These are phyloP conservation scores for Busseola fusca DNA, from an alignment of 2,888 invertebrate genomes.

Conservation along the genomic window DNA sequence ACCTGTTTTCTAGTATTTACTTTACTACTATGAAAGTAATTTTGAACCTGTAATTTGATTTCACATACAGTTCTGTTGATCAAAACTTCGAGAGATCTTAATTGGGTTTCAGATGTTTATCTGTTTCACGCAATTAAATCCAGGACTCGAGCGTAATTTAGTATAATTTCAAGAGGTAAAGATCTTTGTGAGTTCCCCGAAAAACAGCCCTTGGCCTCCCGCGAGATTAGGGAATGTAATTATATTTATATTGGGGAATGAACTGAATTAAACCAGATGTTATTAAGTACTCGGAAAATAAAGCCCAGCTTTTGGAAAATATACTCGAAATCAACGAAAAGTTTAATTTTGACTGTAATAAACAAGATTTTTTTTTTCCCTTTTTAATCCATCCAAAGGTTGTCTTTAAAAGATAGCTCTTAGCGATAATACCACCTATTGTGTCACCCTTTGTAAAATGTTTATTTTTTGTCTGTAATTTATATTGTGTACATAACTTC, in stretches of 20 bases:
- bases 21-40: conserved; percentile 14
- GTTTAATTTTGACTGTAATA: neutral
- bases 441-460: no score
- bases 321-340: neutral
- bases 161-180: conserved; percentile 44
- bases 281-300: conserved; percentile 11
- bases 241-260: conserved; percentile 36
- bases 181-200: conserved; percentile 32
- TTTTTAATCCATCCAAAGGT: no score
- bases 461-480: no score
- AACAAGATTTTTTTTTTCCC: neutral
- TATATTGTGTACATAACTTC: no score
- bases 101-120: conserved; percentile 48
- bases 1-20: neutral
- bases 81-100: conserved; percentile 29
- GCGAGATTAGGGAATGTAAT: conserved; percentile 34
- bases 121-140: conserved; percentile 51
- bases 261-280: conserved; percentile 29
- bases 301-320: neutral
- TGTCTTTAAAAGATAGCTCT: no score
- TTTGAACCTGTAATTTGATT: conserved; percentile 31
- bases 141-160: conserved; percentile 35
- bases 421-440: no score
- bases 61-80: conserved; percentile 35
- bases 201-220: conserved; percentile 12